Base-by-base conservation (phyloP, 2,797 vertebrate species). In the Lepilemur septentrionalis region DNA sequence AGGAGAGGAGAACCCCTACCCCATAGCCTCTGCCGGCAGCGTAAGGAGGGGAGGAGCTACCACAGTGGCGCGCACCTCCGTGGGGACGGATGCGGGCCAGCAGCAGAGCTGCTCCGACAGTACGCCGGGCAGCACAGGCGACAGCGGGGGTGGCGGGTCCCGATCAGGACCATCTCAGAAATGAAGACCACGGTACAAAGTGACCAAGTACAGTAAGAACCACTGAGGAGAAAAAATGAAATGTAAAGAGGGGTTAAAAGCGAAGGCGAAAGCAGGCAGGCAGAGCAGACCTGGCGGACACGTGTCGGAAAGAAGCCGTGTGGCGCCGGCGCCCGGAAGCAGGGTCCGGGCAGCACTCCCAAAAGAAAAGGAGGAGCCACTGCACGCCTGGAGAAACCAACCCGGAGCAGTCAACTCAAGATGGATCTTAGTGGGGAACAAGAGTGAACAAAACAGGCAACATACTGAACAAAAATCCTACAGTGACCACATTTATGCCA, bases 21-120 rank as follows among this genome's bases (percentile, higher is more conserved):
- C 35, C 2, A 22, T n/a, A 12, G 11, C 55, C 63, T 20, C 8
- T 2, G 23, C 7, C 28, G 30, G 52, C 0, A 3, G 23, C 46
- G 4, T 32, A 32, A 23, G 35, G 25, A 7, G 46, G 22, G 55
- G 35, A 50, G 0, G 7, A 46, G 76, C 41, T 0, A 4, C 5
- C 6, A 28, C 5, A 10, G 35, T 13, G 10, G 6, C 28, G 46
- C 3, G 30, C 3, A 11, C 38, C 38, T 22, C 15, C 5, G 9
- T 0, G 38, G 0, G 55, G 63, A 48, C 17, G 76, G 3, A 70
- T 43, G 15, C 4, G 20, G 63, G 43, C 30, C 7, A 38, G 52
- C 22, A 20, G 14, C 46, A n/a, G 52, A 72, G 52, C 17, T 13
- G 50, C 80, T 48, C 7, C 1, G 46, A 23, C 6, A 28, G 25